Evolutionary conservation across 2,113 vertebrate genomes (phyloP).

Genomic region (Alexandromys fortis): DNA sequence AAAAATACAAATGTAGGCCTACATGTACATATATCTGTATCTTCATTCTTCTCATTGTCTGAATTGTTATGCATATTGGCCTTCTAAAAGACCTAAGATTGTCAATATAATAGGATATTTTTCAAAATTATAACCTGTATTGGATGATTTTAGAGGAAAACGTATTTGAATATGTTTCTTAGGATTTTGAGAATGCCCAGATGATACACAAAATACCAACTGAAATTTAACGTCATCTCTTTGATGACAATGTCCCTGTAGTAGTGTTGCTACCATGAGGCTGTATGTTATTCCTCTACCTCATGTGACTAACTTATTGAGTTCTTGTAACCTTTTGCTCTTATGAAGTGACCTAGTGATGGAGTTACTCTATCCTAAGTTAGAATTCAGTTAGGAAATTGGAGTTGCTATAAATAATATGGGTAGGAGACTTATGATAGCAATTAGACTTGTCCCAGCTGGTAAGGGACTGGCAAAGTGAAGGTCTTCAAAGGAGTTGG

Average conservation of each 20-base stretch:
- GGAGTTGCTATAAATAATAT: not conserved
- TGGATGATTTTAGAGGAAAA: not conserved
- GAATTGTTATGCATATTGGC: not conserved
- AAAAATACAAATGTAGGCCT: not conserved
- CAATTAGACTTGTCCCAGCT: not conserved
- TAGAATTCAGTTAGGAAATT: not conserved
- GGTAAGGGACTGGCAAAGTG: not conserved
- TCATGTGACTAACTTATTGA: not conserved
- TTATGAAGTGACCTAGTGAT: not conserved
- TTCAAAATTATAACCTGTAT: not conserved
- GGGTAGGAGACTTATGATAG: not conserved
- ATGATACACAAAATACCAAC: not conserved
- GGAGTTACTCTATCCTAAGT: not conserved
- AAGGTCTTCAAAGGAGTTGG: not conserved
- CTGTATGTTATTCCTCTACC: not conserved
- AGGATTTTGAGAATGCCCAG: not conserved
- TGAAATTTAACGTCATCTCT: not conserved
- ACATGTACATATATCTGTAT: not conserved
- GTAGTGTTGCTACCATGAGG: not conserved
- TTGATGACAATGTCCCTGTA: not conserved
- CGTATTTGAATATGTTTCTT: not conserved
- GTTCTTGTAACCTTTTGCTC: not conserved
- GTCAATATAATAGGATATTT: not conserved
- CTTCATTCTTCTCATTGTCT: not conserved
- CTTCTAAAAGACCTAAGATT: not conserved